Conservation (phyloP, 2,797 vertebrate genomes). For the Myotis vivesi region DNA sequence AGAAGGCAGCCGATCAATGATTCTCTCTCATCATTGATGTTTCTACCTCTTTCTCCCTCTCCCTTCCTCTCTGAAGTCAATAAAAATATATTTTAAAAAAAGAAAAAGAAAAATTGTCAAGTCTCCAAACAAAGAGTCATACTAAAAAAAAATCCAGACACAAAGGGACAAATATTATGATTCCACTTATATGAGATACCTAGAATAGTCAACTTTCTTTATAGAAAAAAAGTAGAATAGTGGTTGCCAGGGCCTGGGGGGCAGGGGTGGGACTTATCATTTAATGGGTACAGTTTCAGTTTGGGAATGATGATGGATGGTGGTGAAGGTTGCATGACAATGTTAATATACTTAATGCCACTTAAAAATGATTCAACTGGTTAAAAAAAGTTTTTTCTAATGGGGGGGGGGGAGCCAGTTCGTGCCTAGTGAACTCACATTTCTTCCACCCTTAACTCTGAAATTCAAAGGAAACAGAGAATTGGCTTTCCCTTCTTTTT, state of each 20-base stretch:
- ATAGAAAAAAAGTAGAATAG: neutral
- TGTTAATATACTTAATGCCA: neutral
- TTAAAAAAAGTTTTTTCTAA: neutral
- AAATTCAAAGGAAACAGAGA: slow-evolving; percentile 20
- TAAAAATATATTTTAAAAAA: neutral
- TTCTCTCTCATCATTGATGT: too few relatives aligned
- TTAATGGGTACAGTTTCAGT: neutral
- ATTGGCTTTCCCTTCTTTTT: neutral
- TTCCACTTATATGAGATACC: neutral
- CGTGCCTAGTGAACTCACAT: neutral
- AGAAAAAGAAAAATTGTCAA: neutral
- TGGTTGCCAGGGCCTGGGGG: neutral
- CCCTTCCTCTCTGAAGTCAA: too few relatives aligned
- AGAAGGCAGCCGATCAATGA: too few relatives aligned
- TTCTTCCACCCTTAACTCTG: neutral
- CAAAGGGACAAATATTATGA: neutral
- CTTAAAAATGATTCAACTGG: neutral
- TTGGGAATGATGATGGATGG: neutral
- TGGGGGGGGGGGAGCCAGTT: neutral
- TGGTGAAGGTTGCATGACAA: neutral
- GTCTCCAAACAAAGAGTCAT: neutral
- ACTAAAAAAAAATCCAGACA: neutral
- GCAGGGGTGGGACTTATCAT: neutral
- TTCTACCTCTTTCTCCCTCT: too few relatives aligned
- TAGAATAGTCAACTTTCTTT: neutral